Conservation (phyloP, 2,113 vertebrate species). For the Xerus inauris region DNA sequence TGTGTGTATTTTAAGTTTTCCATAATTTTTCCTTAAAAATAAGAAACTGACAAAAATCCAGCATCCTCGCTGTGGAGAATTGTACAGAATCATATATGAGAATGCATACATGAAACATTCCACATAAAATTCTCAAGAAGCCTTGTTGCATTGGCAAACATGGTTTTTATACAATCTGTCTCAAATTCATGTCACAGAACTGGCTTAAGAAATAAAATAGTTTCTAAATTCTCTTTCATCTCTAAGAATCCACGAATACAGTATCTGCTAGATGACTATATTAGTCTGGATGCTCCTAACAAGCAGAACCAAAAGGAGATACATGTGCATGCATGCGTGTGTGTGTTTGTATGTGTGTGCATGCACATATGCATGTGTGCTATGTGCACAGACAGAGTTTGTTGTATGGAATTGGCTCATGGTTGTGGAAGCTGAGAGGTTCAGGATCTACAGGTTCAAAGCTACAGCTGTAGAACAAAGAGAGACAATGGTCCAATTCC, state of each 20-base stretch:
- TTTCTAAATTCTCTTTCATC: background rate
- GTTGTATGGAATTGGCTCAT: background rate
- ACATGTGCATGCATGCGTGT: background rate
- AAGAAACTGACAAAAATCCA: constrained; percentile 14
- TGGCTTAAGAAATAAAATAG: background rate
- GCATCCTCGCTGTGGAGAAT: background rate
- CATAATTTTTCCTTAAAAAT: background rate
- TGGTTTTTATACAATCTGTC: background rate
- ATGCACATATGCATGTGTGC: no score
- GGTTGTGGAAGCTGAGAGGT: background rate
- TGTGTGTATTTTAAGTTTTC: constrained; percentile 11
- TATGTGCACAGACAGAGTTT: background rate
- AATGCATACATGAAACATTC: background rate
- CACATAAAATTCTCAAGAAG: background rate
- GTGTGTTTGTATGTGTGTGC: background rate
- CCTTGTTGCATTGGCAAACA: background rate
- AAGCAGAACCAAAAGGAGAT: constrained; percentile 16
- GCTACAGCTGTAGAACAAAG: background rate
- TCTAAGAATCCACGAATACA: background rate
- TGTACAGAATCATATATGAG: background rate
- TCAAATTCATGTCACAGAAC: background rate
- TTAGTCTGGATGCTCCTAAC: background rate
- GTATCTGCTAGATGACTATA: background rate
- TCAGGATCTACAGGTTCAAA: background rate
- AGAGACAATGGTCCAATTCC: background rate